A percentile compares a stretch with the other conserved stretches of the same genome.
Evolutionary conservation across 2,888 invertebrate genomes (phyloP).

Genomic region (Antheraea assamensis): DNA sequence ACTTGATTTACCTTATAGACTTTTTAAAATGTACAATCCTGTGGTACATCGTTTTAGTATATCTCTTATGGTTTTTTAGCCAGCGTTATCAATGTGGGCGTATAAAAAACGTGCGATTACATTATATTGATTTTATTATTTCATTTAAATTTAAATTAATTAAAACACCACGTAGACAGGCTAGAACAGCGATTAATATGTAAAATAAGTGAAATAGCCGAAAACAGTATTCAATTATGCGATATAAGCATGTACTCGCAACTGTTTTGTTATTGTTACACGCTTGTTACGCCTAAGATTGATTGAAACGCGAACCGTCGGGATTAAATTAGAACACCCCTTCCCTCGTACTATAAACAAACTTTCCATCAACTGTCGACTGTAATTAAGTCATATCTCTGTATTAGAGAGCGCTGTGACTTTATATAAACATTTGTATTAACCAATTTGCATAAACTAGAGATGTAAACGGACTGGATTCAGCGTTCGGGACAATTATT

Average conservation of each 20-base stretch:
- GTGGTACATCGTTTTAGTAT: too few species aligned
- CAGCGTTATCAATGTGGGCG: too few species aligned
- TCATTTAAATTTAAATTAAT: too few species aligned
- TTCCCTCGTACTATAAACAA: background rate
- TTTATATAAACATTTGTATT: background rate
- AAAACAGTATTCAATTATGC: background rate
- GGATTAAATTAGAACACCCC: slow-evolving; percentile 1
- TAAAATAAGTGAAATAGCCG: background rate
- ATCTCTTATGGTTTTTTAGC: too few species aligned
- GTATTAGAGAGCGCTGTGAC: background rate
- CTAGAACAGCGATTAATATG: too few species aligned
- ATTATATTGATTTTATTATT: too few species aligned
- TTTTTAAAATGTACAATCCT: too few species aligned
- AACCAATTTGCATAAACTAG: background rate
- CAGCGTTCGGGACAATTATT: background rate
- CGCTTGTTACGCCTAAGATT: slow-evolving; percentile 1
- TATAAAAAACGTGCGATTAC: too few species aligned
- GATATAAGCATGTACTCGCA: background rate
- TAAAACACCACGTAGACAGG: too few species aligned
- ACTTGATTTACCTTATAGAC: too few species aligned
- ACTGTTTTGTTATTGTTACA: background rate
- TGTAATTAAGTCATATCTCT: slow-evolving; percentile 13
- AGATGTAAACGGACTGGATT: background rate
- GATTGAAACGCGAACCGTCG: slow-evolving; percentile 1
- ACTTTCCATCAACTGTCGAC: slow-evolving; percentile 13